A percentile compares a stretch with the other conserved stretches of the same genome.
phyloP scores from a whole-genome alignment of 2,888 invertebrate genomes.

The Leptinotarsa rubiginosa region DNA sequence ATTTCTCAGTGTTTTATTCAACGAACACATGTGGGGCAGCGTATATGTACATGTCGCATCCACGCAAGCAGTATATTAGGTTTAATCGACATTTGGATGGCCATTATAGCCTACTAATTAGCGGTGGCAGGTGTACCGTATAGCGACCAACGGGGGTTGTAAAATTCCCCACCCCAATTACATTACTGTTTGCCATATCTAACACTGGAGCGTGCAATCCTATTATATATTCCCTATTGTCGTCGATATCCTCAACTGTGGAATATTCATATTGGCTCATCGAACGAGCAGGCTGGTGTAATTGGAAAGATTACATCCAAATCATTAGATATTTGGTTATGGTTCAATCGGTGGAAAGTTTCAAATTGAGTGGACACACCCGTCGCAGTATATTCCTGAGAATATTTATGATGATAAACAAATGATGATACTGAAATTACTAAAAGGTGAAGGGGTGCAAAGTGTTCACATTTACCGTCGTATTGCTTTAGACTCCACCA shows the following conservation, averaged over 20 bases:
- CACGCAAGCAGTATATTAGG: constrained; percentile 62
- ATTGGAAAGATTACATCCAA: constrained; percentile 16
- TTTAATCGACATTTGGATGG: constrained; percentile 66
- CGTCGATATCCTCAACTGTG: constrained; percentile 32
- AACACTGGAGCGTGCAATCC: constrained; percentile 42
- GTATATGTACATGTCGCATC: constrained; percentile 48
- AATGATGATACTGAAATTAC: too few species aligned
- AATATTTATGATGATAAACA: too few species aligned
- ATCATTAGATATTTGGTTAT: constrained; percentile 9
- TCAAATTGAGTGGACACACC: neutral
- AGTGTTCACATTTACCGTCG: too few species aligned
- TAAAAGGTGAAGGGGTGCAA: too few species aligned
- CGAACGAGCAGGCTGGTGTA: neutral
- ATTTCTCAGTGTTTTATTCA: constrained; percentile 44
- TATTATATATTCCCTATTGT: constrained; percentile 41
- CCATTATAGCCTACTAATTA: constrained; percentile 67
- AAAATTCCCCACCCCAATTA: constrained; percentile 59
- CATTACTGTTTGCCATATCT: constrained; percentile 52
- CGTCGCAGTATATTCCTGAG: neutral
- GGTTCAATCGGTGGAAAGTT: neutral
- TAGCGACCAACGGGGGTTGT: constrained; percentile 59
- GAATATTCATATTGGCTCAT: constrained; percentile 29
- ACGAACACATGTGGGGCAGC: constrained; percentile 39
- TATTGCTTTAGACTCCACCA: too few species aligned
- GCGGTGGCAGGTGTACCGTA: constrained; percentile 66